phyloP scores from a whole-genome alignment of 2,113 vertebrate genomes.

The Microtus richardsoni region DNA sequence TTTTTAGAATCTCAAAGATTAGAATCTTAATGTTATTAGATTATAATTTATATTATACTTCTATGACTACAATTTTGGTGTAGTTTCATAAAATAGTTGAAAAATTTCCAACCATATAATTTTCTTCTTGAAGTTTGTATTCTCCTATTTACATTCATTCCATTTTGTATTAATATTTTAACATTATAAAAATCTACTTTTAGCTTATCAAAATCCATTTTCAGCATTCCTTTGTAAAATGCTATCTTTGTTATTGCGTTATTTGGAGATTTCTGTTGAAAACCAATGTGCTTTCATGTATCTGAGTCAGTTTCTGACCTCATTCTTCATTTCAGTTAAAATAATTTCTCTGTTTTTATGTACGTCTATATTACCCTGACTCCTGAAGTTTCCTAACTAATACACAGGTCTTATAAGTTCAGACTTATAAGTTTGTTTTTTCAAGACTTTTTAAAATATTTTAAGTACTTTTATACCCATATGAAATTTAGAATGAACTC shows the following conservation, averaged over 20 bases:
- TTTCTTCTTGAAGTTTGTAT: background rate
- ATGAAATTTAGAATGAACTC: background rate
- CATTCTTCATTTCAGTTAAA: background rate
- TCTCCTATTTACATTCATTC: background rate
- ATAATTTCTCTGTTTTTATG: background rate
- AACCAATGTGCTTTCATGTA: background rate
- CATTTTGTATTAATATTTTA: background rate
- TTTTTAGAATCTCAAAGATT: background rate
- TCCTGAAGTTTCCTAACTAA: background rate
- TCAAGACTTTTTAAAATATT: background rate
- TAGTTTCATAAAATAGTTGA: background rate
- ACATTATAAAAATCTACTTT: background rate
- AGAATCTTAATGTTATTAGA: background rate
- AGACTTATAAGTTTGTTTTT: background rate
- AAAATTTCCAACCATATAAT: background rate
- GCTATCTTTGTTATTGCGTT: background rate
- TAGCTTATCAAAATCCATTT: background rate
- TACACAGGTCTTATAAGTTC: background rate
- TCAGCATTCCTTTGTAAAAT: background rate
- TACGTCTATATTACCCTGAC: background rate
- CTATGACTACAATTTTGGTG: background rate
- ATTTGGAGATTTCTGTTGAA: background rate
- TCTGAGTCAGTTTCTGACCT: background rate
- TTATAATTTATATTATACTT: background rate
- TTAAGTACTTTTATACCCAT: background rate